Base-by-base conservation (phyloP, 2,797 vertebrate species). In the Tangara arthus region DNA sequence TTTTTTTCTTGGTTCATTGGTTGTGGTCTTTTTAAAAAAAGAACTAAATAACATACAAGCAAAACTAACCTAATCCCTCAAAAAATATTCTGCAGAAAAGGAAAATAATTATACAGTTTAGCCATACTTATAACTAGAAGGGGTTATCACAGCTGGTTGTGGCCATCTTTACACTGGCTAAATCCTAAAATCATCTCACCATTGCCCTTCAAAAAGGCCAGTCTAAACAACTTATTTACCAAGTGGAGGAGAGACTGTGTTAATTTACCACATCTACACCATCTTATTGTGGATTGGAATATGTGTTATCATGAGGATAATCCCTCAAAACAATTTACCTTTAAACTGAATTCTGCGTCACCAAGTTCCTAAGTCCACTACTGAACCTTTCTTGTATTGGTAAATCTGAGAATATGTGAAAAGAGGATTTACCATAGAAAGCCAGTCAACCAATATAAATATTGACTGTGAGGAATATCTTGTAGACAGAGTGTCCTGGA, bases 61-160 rank as follows among this genome's bases (percentile, higher is more conserved):
- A 32, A 46, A 46, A 64, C 12, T 15, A 77, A 26, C 3, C 7
- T 8, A 44, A 30, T 1, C 9, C 5, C 9, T 1, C 4, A 13
- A 55, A 59, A 81, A 65, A 5, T 28, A 28, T 44, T 71, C 7
- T 50, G 7, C 8, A 65, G 42, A 65, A 77, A 73, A 63, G 8
- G 3, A 53, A 83, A 68, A 60, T 0, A 63, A 59, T 32, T 61
- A 52, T 22, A 34, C 1, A 18, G 2, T 76, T 60, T 44, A 20
- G 13, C 2, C 12, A 63, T 8, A 46, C 6, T 49, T 84, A 22
- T 32, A 72, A 44, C 9, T 53, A 60, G 18, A 82, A 49, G 6
- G 4, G 2, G 1, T 44, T 12, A 42, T 57, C 28, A 46, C 12
- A 46, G 10, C 9, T 75, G 9, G 2, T 44, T 47, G 10, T 81